Base-by-base conservation (phyloP, 1,140 invertebrate genomes). In the Drosophila aff. region DNA sequence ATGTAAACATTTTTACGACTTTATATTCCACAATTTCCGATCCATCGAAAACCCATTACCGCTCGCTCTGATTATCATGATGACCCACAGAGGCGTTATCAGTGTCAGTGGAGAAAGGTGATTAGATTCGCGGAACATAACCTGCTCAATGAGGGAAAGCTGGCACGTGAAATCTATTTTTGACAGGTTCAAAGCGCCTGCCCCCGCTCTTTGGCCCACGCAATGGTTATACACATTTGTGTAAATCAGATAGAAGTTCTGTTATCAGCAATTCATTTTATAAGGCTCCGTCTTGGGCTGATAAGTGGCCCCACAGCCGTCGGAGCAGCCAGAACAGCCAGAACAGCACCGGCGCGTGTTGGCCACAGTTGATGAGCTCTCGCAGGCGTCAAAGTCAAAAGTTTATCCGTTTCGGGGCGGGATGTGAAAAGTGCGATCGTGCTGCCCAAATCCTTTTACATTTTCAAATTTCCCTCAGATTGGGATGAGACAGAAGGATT, bases 231-330 rank as follows among this genome's bases (percentile, higher is more conserved):
- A 71, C 61, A 65, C 47, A 79, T 59, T 72, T 49, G 66, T 65
- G 60, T 79, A 79, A 65, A 79, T 79, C 77, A 79, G 66, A 89
- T 78, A 89, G 68, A 74, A 65, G 52, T 62, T 58, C 41, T 84
- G 41, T 84, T 89, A 87, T 89, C 84, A 89, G 84, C 73, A 72
- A 73, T 72, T 75, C 46, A 61, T 61, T 73, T 79, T 73, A 87
- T 81, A 81, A 61, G 74, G 49, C 72, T 73, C 64, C 82, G 72
- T 74, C 73, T 80, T 55, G 59, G 46, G 18, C 67, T 89, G 84
- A 87, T 87, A 87, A 87, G 84, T 76, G 60, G 33, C 26, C 53
- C n/a, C 26, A 57, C n/a, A 55, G 9, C 55, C 40, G 46, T 55
- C 21, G n/a, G 46, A 23, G 36, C 58, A 66, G 38, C 71, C 68